A percentile compares a stretch with the other conserved stretches of the same genome.
These are phyloP conservation scores for Dexiosoma caninum DNA, from an alignment of 2,888 invertebrate species.

Conservation along the genomic window DNA sequence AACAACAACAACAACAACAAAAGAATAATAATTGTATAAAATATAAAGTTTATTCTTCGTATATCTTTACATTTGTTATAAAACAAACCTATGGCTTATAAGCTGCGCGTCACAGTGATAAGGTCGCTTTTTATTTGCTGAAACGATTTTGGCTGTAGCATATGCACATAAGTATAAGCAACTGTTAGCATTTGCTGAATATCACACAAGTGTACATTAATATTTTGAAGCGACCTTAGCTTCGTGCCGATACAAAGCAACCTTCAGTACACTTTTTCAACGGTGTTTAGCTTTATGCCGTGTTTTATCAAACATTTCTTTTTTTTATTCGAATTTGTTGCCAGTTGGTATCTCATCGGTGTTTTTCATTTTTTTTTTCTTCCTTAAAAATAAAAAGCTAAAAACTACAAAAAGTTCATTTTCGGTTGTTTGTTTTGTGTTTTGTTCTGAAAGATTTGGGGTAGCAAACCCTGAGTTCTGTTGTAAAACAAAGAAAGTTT, in stretches of 20 bases:
- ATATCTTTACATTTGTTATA: slow-evolving; percentile 10
- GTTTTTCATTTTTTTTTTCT: neutral
- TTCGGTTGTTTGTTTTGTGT: too few relatives aligned
- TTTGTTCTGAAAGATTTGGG: slow-evolving; percentile 14
- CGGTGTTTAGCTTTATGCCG: slow-evolving; percentile 40
- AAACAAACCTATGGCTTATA: neutral
- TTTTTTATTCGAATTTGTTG: slow-evolving; percentile 10
- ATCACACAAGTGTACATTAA: too few relatives aligned
- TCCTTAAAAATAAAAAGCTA: neutral
- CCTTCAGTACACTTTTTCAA: slow-evolving; percentile 7
- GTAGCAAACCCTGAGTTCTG: slow-evolving; percentile 15
- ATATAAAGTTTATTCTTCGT: slow-evolving; percentile 17
- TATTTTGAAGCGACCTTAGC: neutral
- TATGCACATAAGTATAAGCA: too few relatives aligned
- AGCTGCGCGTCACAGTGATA: neutral
- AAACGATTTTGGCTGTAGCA: too few relatives aligned
- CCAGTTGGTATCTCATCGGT: slow-evolving; percentile 19
- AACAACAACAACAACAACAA: neutral
- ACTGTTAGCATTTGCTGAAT: too few relatives aligned
- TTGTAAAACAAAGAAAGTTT: slow-evolving; percentile 42
- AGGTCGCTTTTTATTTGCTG: neutral
- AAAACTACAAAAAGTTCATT: slow-evolving; percentile 46
- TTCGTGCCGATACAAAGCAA: neutral
- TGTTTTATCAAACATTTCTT: slow-evolving; percentile 26
- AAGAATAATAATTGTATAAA: slow-evolving; percentile 2